Evolutionary conservation across 2,888 invertebrate genomes (phyloP).

Genomic region (Morpho achilles): DNA sequence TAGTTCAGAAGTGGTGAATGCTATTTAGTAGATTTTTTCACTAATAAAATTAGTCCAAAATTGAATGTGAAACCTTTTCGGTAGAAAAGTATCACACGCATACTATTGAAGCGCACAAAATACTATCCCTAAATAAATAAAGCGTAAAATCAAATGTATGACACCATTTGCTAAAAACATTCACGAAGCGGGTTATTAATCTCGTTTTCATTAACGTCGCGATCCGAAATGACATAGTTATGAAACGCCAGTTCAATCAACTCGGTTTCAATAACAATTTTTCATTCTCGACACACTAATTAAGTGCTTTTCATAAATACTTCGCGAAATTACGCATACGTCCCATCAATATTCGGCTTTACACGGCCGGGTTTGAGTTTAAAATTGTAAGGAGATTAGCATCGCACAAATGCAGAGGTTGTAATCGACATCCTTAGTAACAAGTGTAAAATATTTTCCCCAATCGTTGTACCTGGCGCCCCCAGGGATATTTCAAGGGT

Average conservation of each 20-base stretch:
- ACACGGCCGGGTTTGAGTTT: slow-evolving; percentile 33
- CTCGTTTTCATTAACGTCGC: slow-evolving; percentile 66
- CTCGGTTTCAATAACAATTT: slow-evolving; percentile 77
- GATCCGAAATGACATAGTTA: slow-evolving; percentile 75
- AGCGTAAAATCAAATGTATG: slow-evolving; percentile 53
- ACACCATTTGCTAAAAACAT: slow-evolving; percentile 51
- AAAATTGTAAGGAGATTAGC: slow-evolving; percentile 39
- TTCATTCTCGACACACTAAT: slow-evolving; percentile 78
- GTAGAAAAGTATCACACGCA: too few species aligned
- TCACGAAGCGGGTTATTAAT: slow-evolving; percentile 61
- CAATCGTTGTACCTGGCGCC: slow-evolving; percentile 77
- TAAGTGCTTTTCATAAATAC: slow-evolving; percentile 77
- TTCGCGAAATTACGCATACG: slow-evolving; percentile 36
- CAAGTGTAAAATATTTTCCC: slow-evolving; percentile 80
- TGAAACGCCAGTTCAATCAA: slow-evolving; percentile 75
- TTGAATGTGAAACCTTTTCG: too few species aligned
- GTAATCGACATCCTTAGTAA: slow-evolving; percentile 75
- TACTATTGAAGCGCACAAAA: slow-evolving; percentile 30
- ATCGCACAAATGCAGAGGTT: slow-evolving; percentile 51
- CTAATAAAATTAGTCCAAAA: too few species aligned
- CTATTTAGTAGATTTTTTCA: too few species aligned
- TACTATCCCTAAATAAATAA: slow-evolving; percentile 34
- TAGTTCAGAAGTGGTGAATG: too few species aligned
- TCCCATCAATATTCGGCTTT: slow-evolving; percentile 43
- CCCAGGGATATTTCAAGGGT: slow-evolving; percentile 80